phyloP scores from a whole-genome alignment of 2,797 vertebrate species.

The Furcifer pardalis region DNA sequence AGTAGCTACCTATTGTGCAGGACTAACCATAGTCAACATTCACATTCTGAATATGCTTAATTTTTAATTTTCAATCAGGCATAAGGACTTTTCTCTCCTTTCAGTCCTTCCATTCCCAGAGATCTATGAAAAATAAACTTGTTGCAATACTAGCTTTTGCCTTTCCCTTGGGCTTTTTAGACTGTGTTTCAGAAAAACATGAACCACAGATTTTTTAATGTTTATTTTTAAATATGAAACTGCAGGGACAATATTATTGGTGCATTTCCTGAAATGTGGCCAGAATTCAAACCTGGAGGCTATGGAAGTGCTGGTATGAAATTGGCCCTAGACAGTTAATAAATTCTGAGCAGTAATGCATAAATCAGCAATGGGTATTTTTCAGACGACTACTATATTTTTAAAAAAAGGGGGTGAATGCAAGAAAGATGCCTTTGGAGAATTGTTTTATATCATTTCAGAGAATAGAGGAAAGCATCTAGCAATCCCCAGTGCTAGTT shows the following conservation, averaged over 20 bases:
- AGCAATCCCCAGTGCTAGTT: constrained; percentile 82
- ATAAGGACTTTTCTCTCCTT: constrained; percentile 10
- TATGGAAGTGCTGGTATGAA: constrained; percentile 68
- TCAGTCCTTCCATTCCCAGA: constrained; percentile 28
- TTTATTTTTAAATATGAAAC: constrained; percentile 75
- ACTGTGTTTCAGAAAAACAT: constrained; percentile 58
- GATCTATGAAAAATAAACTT: constrained; percentile 53
- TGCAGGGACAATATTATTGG: constrained; percentile 72
- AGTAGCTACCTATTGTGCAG: constrained; percentile 10
- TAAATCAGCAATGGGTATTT: constrained; percentile 80
- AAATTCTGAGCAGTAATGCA: constrained; percentile 82
- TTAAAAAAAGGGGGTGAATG: constrained; percentile 58
- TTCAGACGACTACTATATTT: constrained; percentile 61
- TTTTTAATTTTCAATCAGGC: constrained; percentile 52
- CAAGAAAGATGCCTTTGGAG: constrained; percentile 76
- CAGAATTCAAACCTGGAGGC: constrained; percentile 76
- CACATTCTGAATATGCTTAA: constrained; percentile 1
- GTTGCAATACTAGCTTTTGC: constrained; percentile 59
- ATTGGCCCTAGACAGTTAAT: constrained; percentile 81
- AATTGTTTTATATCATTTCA: constrained; percentile 84
- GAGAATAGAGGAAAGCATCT: constrained; percentile 80
- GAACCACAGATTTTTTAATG: constrained; percentile 51
- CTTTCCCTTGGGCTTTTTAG: constrained; percentile 55
- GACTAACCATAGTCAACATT: constrained; percentile 22
- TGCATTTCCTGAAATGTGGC: constrained; percentile 77